Evolutionary conservation across 1,140 invertebrate genomes (phyloP), one percentile per base, ranked within the genome.

Genomic region (Chionoecetes opilio): DNA sequence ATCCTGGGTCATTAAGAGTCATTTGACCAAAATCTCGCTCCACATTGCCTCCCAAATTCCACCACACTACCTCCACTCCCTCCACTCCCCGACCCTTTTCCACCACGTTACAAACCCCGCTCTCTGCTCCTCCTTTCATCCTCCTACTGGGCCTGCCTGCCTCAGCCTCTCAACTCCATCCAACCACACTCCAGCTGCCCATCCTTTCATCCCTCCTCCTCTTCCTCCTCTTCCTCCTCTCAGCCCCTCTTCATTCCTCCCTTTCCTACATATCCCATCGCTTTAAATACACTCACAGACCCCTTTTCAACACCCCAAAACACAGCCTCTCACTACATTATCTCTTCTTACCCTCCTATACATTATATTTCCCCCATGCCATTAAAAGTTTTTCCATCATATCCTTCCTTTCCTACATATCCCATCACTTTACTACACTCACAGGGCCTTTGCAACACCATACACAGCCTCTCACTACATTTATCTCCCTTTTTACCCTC

Each of bases 61-160:
- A 5, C 63, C n/a, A 26, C 63, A 26, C n/a, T 75, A 26, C 63
- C n/a, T 75, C 63, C 11, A 75, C 63, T 75, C 21, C 9, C 63
- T 2, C 63, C 21, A 21, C 63, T 21, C 11, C 0, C 37, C 29
- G 26, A n/a, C 37, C 32, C 32, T 34, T 88, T 37, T 29, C 38
- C 32, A 26, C 5, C 38, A 37, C 29, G 34, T 87, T 38, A 31
- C 34, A 38, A 38, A 29, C 34, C 32, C 21, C 86, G 35, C 5
- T 17, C 29, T 88, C 86, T 37, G 35, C 63, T n/a, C n/a, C 63
- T n/a, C 63, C 63, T 75, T 75, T 75, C 63, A 75, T n/a, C 63
- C n/a, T 8, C 6, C 46, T n/a, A n/a, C n/a, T n/a, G n/a, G n/a
- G n/a, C 46, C 46, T 53, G 46, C 46, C 63, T 75, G 63, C 63